These are phyloP conservation scores for Pagetopsis macropterus DNA, from an alignment of 2,797 vertebrate species.

Conservation along the genomic window DNA sequence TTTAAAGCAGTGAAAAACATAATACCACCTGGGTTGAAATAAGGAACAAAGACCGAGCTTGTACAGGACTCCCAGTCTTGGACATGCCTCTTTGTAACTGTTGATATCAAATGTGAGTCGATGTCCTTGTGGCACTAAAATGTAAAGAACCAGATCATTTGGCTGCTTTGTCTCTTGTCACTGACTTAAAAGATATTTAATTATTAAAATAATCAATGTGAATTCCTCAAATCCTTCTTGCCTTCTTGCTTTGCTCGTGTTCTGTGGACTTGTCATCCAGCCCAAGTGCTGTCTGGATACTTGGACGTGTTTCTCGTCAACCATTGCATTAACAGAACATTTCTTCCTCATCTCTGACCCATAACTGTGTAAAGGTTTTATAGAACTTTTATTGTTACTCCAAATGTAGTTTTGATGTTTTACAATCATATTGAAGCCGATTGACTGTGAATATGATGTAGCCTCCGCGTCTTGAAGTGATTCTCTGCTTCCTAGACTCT, in stretches of 20 bases:
- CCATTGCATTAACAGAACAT: not conserved
- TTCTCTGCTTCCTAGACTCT: too few relatives aligned
- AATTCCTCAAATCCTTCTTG: not conserved
- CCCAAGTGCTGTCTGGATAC: not conserved
- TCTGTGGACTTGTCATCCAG: not conserved
- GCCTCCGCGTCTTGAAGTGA: too few relatives aligned
- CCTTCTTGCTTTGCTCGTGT: not conserved
- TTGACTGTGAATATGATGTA: too few relatives aligned
- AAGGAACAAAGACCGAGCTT: not conserved
- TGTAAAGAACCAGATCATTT: slow-evolving; percentile 1
- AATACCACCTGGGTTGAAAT: slow-evolving; percentile 2
- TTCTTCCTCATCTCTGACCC: too few relatives aligned
- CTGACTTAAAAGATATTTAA: not conserved
- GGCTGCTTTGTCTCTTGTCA: not conserved
- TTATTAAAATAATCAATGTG: not conserved
- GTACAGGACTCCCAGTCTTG: not conserved
- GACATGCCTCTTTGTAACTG: not conserved
- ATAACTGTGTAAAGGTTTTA: too few relatives aligned
- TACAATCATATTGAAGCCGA: too few relatives aligned
- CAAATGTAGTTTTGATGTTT: too few relatives aligned
- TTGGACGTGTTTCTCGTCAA: too few relatives aligned
- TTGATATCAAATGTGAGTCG: slow-evolving; percentile 8
- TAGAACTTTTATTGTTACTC: too few relatives aligned
- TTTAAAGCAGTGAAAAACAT: slow-evolving; percentile 5
- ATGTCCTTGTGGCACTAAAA: slow-evolving; percentile 7